Base-by-base conservation (phyloP, 2,797 vertebrate species). In the Sphaeramia orbicularis region DNA sequence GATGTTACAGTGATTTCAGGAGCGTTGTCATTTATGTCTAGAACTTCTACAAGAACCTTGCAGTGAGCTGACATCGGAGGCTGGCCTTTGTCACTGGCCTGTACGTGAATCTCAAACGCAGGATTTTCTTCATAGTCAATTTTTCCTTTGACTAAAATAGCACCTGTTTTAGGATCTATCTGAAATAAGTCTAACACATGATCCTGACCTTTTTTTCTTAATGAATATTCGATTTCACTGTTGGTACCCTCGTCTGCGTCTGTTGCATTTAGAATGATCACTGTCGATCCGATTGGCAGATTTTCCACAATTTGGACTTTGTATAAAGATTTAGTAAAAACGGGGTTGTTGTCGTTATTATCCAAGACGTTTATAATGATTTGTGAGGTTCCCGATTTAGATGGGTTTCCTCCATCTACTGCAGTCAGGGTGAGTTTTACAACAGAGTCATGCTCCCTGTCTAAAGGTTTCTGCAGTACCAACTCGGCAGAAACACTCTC, bases 101-200 rank as follows among this genome's bases (percentile, higher is more conserved):
- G n/a, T n/a, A n/a, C n/a, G n/a, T n/a, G n/a, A n/a, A n/a, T n/a
- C n/a, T n/a, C n/a, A n/a, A n/a, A n/a, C n/a, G n/a, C n/a, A n/a
- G n/a, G n/a, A n/a, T n/a, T n/a, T n/a, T 96, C 94, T 32, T 88
- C 87, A 16, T 77, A 85, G 63, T 91, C 78, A 0, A 91, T 45
- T 0, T 55, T 8, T 16, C 76, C 78, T 65, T 78, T 86, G 1
- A 86, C 14, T 4, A 53, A 41, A 21, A 90, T 58, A 6, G 4
- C 56, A 1, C 88, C 88, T 0, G 74, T 76, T 13, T 40, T 9
- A 4, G 68, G 8, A 11, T 88, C 69, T 9, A 92, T 82, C 14
- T 65, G 1, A 58, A 92, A 93, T 1, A 84, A 4, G 14, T 87
- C 21, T 15, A 84, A 41, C 6, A 87, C 18, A 0, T 21, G 50